Evolutionary conservation across 2,888 invertebrate species (phyloP), one percentile per base, ranked within the genome.

Genomic region (Caenorhabditis japonica): DNA sequence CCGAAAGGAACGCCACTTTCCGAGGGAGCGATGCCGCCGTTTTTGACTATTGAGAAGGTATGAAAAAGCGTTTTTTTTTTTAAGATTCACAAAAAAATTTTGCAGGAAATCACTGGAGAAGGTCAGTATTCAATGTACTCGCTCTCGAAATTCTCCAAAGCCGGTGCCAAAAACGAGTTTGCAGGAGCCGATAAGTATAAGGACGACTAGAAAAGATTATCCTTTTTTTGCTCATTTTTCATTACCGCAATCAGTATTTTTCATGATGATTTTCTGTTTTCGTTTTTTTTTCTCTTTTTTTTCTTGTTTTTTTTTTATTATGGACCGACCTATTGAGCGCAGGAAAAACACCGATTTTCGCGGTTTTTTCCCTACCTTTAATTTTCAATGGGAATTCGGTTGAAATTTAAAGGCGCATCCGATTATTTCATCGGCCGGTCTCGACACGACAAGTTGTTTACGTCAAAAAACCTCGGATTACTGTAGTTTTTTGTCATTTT

Each of bases 61-160:
- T 30, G 30, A 7, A n/a, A n/a, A n/a, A n/a, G n/a, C n/a, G n/a
- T n/a, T 30, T 30, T 30, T 30, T 10, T 30, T 5, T 30, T 30
- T 30, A 7, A 10, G 30, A 30, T 30, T 5, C 10, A 5, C 30
- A 10, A 30, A 10, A 36, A 19, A 23, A 13, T n/a, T 58, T 71
- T 80, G 8, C 76, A 84, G 75, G 86, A 86, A 71, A 81, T 86
- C 72, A 86, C 86, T 23, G 80, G 81, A 12, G 84, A 84, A 25
- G 49, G 68, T 5, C 59, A 73, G 21, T 86, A 80, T 69, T 76
- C 76, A 23, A 86, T 86, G 85, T 84, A 82, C 69, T 77, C 79
- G 2, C 49, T 83, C 36, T 73, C 82, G 19, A 76, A 79, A 34
- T 56, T 34, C 64, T 36, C 39, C 13, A 58, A 71, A 7, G 36